Conservation (phyloP, 2,113 vertebrate species). For the Neotragus pygmaeus region DNA sequence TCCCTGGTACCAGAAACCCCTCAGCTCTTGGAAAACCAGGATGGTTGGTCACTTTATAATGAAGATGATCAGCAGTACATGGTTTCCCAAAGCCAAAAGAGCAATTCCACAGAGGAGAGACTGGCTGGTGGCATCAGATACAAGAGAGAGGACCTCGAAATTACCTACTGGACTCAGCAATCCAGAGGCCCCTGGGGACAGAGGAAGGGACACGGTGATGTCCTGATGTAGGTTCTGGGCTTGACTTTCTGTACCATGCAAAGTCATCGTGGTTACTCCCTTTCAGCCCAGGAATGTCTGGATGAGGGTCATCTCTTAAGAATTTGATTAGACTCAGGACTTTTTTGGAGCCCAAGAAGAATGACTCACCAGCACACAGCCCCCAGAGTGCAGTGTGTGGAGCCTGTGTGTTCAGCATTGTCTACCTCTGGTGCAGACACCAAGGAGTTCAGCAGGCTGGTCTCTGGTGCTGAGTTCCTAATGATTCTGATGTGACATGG, state of each 20-base stretch:
- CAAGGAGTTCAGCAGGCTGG: not conserved
- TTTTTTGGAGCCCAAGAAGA: not conserved
- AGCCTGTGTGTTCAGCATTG: not conserved
- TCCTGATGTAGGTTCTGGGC: not conserved
- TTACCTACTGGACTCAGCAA: not conserved
- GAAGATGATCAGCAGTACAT: fast-evolving
- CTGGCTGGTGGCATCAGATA: not conserved
- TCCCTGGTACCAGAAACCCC: not conserved
- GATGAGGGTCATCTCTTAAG: not conserved
- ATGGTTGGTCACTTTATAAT: not conserved
- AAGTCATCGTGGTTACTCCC: fast-evolving
- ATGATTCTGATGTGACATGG: conserved; percentile 53
- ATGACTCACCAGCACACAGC: not conserved
- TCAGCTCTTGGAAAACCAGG: not conserved
- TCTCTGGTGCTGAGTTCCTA: conserved; percentile 37
- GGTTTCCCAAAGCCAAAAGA: not conserved
- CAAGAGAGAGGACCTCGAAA: not conserved
- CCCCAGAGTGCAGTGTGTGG: fast-evolving
- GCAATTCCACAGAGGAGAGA: not conserved
- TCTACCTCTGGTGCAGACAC: not conserved
- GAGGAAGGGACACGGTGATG: not conserved
- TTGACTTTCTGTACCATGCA: not conserved
- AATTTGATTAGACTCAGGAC: not conserved
- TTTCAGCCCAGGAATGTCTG: not conserved
- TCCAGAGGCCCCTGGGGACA: not conserved